Base-by-base conservation (phyloP, 2,888 invertebrate species). In the Epistrophe eligans region DNA sequence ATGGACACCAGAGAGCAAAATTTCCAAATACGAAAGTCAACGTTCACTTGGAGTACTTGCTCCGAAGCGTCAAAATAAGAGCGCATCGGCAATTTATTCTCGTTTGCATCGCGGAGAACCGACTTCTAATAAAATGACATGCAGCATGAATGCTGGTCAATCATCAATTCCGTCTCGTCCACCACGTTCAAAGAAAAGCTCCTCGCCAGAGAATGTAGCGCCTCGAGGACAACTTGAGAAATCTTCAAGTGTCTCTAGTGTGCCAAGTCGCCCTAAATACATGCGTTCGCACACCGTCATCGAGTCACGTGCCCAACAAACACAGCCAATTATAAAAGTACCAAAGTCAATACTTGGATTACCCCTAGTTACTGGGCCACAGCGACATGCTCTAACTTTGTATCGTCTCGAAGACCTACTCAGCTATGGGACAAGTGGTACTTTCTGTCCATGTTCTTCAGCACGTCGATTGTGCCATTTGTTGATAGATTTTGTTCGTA, bases 351-450 rank as follows among this genome's bases (percentile, higher is more conserved):
- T 93, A 17, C 92, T 94, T 70, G 95, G 95, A 17, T 92, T 96
- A 77, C 96, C 96, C 0, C 93, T 95, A 40, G 96, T 96, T 0
- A 95, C 96, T 70, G 96, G 97, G 3, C 94, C 95, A 84, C 96
- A 97, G 90, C 93, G 97, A 60, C 97, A 97, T 90, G 96, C 96
- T 79, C 92, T 97, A 15, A 96, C 96, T 19, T 93, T 97, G 55
- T 93, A 97, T 45, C 93, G 97, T 38, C 95, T 97, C 93, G 96
- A 96, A 89, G 97, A 97, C 92, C 93, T 97, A 52, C 92, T 97
- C 79, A 94, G 94, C 76, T 94, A 96, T 90, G 96, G 96, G 48
- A 95, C 95, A 17, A 95, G 94, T 76, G 95, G 95, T 15, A 94
- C 94, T 60, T 95, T 95, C 60, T 94, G 94, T 6, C 94, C 95